Evolutionary conservation across 2,113 vertebrate genomes (phyloP).

Genomic region (Periophthalmodon schlosseri): DNA sequence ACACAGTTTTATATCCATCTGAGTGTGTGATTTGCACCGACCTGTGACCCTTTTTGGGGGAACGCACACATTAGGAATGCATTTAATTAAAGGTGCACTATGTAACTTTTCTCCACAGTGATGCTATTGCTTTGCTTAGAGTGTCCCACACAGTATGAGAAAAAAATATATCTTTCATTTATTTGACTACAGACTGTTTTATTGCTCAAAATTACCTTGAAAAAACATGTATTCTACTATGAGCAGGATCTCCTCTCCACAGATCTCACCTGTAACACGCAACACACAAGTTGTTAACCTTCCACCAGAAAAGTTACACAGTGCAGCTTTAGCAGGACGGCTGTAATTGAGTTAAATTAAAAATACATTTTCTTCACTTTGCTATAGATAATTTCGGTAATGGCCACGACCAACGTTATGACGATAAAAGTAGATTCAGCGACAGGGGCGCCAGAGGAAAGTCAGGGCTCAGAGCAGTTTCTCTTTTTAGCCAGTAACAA

Average conservation of each 20-base stretch:
- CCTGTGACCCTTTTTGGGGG: not conserved
- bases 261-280: too few relatives aligned
- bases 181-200: too few relatives aligned
- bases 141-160: too few relatives aligned
- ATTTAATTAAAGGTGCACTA: not conserved
- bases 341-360: not conserved
- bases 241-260: too few relatives aligned
- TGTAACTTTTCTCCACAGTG: too few relatives aligned
- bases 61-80: not conserved
- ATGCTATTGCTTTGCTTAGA: too few relatives aligned
- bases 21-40: not conserved
- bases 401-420: not conserved
- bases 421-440: not conserved
- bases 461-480: conserved; percentile 15
- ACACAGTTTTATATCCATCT: not conserved
- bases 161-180: too few relatives aligned
- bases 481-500: conserved; percentile 58
- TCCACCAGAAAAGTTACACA: too few relatives aligned
- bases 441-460: conserved; percentile 11
- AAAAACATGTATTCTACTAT: too few relatives aligned
- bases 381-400: not conserved
- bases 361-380: not conserved
- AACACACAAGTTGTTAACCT: too few relatives aligned
- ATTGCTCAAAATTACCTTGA: too few relatives aligned
- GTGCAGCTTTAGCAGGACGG: not conserved